A percentile compares a stretch with the other conserved stretches of the same genome.
Conservation (phyloP, 2,113 vertebrate genomes). For the Ginglymostoma cirratum region DNA sequence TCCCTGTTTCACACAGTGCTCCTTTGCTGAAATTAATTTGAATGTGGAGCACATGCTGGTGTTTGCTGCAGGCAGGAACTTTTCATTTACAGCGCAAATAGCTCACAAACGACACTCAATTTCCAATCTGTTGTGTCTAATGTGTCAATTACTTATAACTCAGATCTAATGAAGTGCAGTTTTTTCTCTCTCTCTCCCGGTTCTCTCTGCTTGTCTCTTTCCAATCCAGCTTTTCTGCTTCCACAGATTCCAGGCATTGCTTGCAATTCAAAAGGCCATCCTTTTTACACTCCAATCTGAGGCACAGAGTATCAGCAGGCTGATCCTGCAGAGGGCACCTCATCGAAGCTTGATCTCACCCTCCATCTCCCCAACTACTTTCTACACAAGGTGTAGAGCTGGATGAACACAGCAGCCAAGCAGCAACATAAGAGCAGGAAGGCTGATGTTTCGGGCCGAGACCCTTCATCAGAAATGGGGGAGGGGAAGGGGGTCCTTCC, state of each 20-base stretch:
- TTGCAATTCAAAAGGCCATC: not conserved
- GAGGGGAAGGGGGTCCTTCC: too few species aligned
- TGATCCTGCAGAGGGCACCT: not conserved
- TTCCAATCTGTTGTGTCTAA: slow-evolving; percentile 31
- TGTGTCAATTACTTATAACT: slow-evolving; percentile 26
- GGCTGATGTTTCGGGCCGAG: too few species aligned
- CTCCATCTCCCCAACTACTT: not conserved
- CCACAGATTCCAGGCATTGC: not conserved
- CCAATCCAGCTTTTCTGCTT: not conserved
- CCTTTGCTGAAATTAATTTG: not conserved
- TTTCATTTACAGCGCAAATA: slow-evolving; percentile 20
- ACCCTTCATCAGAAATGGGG: too few species aligned
- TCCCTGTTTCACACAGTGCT: not conserved
- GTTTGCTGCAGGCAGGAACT: slow-evolving; percentile 5
- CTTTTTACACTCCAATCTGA: not conserved
- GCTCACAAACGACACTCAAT: not conserved
- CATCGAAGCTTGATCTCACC: not conserved
- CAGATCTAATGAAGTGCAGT: slow-evolving; percentile 24
- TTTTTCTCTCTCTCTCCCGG: not conserved
- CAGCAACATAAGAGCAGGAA: too few species aligned
- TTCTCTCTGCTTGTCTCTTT: not conserved
- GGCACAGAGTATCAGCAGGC: not conserved
- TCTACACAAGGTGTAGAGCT: too few species aligned
- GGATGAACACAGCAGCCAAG: too few species aligned
- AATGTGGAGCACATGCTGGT: not conserved